Percentiles rank a stretch among this genome's conserved stretches.
These are phyloP conservation scores for Tinamus major DNA, from an alignment of 2,797 vertebrate genomes.

Conservation along the genomic window DNA sequence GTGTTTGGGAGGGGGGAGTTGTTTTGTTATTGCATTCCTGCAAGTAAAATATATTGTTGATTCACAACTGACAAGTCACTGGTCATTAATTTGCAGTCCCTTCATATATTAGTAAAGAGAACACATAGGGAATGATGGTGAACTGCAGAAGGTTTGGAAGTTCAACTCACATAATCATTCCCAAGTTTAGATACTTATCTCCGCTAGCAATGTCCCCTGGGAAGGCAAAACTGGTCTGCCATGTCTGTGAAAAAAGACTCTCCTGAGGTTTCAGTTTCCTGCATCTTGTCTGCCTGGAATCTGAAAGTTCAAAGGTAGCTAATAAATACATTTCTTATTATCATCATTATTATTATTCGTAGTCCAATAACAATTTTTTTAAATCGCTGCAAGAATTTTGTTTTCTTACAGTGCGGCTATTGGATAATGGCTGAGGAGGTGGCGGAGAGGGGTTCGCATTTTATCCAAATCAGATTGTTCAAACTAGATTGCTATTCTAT, in stretches of 20 bases:
- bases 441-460: slow-evolving; percentile 45
- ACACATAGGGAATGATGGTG: neutral
- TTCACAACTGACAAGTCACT: slow-evolving; percentile 20
- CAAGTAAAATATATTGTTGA: slow-evolving; percentile 27
- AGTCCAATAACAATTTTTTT: neutral
- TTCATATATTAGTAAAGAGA: slow-evolving; percentile 16
- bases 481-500: slow-evolving; percentile 69
- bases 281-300: slow-evolving; percentile 55
- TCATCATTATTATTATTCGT: slow-evolving; percentile 60
- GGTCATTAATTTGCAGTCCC: slow-evolving; percentile 44
- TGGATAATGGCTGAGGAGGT: slow-evolving; percentile 23
- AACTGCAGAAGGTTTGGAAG: slow-evolving; percentile 55
- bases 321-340: slow-evolving; percentile 73
- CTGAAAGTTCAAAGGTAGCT: slow-evolving; percentile 58
- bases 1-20: neutral
- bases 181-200: slow-evolving; percentile 70
- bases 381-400: neutral
- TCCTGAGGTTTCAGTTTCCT: slow-evolving; percentile 53
- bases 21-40: slow-evolving; percentile 54
- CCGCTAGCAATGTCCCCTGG: neutral
- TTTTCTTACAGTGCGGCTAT: slow-evolving; percentile 34
- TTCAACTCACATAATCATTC: slow-evolving; percentile 66
- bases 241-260: slow-evolving; percentile 58
- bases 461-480: slow-evolving; percentile 69
- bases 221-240: slow-evolving; percentile 42